Conservation (phyloP, 92 coral and sea anemone genomes). For the Palythoa grandiflora region DNA sequence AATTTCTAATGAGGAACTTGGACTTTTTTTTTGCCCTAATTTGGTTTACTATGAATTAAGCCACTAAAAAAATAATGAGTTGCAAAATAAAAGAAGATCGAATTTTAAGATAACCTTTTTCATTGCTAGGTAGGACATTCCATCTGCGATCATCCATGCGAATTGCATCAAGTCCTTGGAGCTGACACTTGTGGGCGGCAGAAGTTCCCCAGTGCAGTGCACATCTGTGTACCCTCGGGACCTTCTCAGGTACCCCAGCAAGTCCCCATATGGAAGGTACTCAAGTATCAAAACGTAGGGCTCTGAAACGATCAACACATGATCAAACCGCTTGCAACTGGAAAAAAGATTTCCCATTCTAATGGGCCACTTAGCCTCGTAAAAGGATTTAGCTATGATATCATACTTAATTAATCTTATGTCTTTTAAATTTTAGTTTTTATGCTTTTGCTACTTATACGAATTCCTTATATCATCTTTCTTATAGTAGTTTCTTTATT, state of each 20-base stretch:
- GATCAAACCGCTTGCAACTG: too few species aligned
- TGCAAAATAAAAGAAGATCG: too few species aligned
- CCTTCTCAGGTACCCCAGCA: constrained; percentile 51
- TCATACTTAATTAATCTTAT: background rate
- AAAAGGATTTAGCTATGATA: background rate
- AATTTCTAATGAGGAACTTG: too few species aligned
- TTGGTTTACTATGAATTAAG: too few species aligned
- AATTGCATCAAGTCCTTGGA: constrained; percentile 41
- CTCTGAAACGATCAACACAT: background rate
- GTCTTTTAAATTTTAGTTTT: too few species aligned
- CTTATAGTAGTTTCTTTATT: too few species aligned
- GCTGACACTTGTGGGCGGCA: constrained; percentile 38
- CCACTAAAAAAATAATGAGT: too few species aligned
- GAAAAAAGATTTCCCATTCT: background rate
- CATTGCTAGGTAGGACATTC: constrained; percentile 42
- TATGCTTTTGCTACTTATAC: too few species aligned
- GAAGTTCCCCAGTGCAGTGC: constrained; percentile 49
- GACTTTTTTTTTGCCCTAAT: too few species aligned
- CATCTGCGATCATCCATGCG: constrained; percentile 62
- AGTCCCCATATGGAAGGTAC: constrained; percentile 51
- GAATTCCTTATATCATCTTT: too few species aligned
- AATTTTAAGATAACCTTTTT: constrained; percentile 23
- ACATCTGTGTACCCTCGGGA: constrained; percentile 51
- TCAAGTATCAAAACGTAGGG: constrained; percentile 53
- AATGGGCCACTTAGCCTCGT: background rate